Conservation (phyloP, 2,113 vertebrate genomes). For the Spilogale gracilis region DNA sequence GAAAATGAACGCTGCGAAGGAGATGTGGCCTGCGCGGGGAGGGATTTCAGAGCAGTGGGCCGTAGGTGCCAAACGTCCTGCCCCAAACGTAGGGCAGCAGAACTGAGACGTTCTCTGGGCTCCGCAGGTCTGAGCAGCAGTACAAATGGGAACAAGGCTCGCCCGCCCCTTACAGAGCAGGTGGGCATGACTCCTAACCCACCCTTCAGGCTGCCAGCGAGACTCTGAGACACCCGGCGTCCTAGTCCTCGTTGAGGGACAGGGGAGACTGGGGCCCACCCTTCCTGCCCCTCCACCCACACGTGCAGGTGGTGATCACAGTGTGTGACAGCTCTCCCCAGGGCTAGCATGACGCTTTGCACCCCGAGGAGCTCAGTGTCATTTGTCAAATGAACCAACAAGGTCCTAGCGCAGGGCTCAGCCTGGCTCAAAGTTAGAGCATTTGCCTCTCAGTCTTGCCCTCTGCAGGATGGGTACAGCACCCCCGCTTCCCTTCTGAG, state of each 20-base stretch:
- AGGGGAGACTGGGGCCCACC: too few relatives aligned
- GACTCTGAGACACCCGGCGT: background rate
- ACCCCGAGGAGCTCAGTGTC: background rate
- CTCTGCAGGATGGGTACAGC: background rate
- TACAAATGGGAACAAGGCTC: background rate
- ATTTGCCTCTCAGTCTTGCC: background rate
- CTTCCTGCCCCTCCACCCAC: background rate
- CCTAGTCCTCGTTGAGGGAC: rapidly evolving
- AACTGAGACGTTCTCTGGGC: background rate
- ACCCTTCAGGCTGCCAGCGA: background rate
- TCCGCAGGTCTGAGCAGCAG: background rate
- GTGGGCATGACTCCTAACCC: background rate
- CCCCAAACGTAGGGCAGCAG: background rate
- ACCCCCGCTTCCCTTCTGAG: background rate
- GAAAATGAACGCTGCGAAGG: background rate
- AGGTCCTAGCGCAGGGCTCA: background rate
- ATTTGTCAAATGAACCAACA: background rate
- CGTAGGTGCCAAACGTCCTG: background rate
- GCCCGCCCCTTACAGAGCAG: background rate
- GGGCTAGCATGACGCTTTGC: too few relatives aligned
- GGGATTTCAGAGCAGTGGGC: background rate
- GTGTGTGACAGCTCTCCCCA: background rate
- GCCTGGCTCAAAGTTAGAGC: background rate
- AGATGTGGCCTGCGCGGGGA: background rate
- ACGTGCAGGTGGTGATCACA: background rate